phyloP scores from a whole-genome alignment of 2,888 invertebrate species.

The Eupithecia pulchellata region DNA sequence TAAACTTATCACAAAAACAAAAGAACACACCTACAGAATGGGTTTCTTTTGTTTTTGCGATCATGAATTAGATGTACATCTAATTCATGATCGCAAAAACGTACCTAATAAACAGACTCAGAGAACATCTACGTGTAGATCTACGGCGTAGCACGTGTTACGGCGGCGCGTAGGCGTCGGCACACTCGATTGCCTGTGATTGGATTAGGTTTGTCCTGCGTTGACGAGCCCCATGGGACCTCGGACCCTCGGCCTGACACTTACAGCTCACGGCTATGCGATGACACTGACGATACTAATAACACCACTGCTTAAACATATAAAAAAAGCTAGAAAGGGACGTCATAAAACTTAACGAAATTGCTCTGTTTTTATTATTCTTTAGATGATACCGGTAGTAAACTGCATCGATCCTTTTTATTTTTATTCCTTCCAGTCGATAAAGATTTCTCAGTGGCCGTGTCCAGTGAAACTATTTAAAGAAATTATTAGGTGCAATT shows the following conservation, averaged over 20 bases:
- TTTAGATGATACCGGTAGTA: conserved; percentile 56
- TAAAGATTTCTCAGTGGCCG: conserved; percentile 41
- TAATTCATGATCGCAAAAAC: too few relatives aligned
- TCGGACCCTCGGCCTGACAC: conserved; percentile 41
- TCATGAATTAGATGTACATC: not conserved
- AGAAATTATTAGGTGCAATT: conserved; percentile 85
- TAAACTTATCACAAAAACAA: not conserved
- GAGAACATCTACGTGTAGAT: conserved; percentile 14
- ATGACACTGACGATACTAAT: conserved; percentile 68
- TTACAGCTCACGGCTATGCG: conserved; percentile 67
- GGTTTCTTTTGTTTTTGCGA: not conserved
- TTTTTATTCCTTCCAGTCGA: conserved; percentile 40
- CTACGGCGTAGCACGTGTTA: conserved; percentile 46
- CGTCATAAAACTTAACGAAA: conserved; percentile 61
- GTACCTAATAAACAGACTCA: not conserved
- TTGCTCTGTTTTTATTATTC: conserved; percentile 59
- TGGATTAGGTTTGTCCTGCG: conserved; percentile 87
- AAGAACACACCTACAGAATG: not conserved
- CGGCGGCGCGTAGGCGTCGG: conserved; percentile 67
- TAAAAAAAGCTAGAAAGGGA: conserved; percentile 65
- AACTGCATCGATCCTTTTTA: conserved; percentile 41
- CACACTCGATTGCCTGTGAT: conserved; percentile 80
- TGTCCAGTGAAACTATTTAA: conserved; percentile 72
- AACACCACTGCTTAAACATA: conserved; percentile 63
- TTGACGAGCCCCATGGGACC: conserved; percentile 87